Conservation (phyloP, 2,797 vertebrate genomes). For the Aulostomus chinensis region DNA sequence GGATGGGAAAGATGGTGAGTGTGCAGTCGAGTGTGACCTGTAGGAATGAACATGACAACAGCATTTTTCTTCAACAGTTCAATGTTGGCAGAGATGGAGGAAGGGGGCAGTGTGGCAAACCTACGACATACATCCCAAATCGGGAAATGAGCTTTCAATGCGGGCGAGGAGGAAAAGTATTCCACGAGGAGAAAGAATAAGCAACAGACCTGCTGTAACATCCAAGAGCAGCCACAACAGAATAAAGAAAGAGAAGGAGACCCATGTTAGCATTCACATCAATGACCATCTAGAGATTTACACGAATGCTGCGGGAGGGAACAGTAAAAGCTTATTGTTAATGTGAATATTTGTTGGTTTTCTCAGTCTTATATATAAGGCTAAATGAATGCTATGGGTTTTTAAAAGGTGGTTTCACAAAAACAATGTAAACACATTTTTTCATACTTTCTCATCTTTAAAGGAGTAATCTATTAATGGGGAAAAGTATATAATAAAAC, state of each 20-base stretch:
- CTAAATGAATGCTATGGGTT: no score
- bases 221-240: constrained; percentile 73
- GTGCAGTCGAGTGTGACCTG: constrained; percentile 47
- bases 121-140: constrained; percentile 15
- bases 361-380: no score
- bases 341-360: no score
- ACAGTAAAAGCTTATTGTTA: no score
- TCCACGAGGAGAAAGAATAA: constrained; percentile 39
- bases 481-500: no score
- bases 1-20: constrained; percentile 24
- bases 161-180: not conserved
- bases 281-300: no score
- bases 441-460: no score
- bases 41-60: constrained; percentile 29
- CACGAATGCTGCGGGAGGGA: no score
- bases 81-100: constrained; percentile 22
- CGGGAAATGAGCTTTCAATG: constrained; percentile 21
- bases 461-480: no score
- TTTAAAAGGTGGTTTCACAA: no score
- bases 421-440: no score
- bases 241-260: constrained; percentile 46
- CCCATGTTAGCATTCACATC: constrained; percentile 45
- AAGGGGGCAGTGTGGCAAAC: constrained; percentile 7
- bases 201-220: constrained; percentile 83
- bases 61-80: constrained; percentile 23